Evolutionary conservation across 2,797 vertebrate genomes (phyloP), one percentile per base, ranked within the genome.

Genomic region (Sebastes miniatus): DNA sequence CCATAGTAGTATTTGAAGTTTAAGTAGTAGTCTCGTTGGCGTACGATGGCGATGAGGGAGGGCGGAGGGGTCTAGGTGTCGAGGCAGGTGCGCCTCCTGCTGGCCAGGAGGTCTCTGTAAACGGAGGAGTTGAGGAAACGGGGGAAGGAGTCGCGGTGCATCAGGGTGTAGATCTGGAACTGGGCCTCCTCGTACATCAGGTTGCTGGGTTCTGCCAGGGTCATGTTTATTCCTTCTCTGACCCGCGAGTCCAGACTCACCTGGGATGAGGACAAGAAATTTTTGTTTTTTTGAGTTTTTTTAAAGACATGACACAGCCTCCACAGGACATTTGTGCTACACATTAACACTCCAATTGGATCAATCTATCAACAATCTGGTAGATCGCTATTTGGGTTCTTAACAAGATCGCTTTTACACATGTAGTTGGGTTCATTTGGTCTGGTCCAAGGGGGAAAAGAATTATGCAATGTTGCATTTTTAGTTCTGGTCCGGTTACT

Each of bases 141-240:
- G 82, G 99, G 98, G 89, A 97, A 99, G 95, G 98, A 99, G 96
- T 99, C 98, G 90, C 99, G 98, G 96, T 99, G 98, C 99, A 99
- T 99, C 93, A 99, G 95, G 52, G 97, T 99, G 92, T 99, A 99
- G 93, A 99, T 99, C 95, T 99, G 99, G 80, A 99, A 97, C 88
- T 99, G 99, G 39, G 99, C 99, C 81, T 99, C 99, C 93, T 99
- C 98, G 56, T 99, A 99, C 98, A 99, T 99, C 87, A 96, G 93
- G 92, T 96, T 96, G 88, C 94, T 97, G 81, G 99, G 98, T 89
- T 99, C 97, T 39, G 96, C 81, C 92, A 99, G 94, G 89, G 95
- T 99, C 94, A 95, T 96, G 92, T 99, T 99, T 92, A 99, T 99
- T 90, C 97, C 97, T 95, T 99, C 98, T 94, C 99, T 96, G 83